phyloP scores from a whole-genome alignment of 53 echinoderm and acorn worm species.

The Stichopus horrens region DNA sequence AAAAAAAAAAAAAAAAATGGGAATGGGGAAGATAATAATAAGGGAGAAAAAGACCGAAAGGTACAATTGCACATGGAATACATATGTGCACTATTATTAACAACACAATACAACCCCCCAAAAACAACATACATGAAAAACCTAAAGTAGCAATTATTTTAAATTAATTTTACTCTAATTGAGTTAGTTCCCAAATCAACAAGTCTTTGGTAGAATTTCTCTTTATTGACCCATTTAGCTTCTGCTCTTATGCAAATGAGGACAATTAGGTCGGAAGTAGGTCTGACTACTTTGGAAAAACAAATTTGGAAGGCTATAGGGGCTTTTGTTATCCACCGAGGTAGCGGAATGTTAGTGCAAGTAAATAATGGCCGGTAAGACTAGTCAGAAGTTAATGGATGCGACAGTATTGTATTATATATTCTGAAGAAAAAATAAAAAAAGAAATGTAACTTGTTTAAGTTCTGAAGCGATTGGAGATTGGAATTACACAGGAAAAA shows the following conservation, averaged over 20 bases:
- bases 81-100: background rate
- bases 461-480: background rate
- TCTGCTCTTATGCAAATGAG: background rate
- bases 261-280: slow-evolving; percentile 4
- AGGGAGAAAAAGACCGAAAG: too few species aligned
- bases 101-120: background rate
- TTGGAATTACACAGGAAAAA: background rate
- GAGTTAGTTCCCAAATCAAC: slow-evolving; percentile 16
- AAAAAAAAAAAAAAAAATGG: too few species aligned
- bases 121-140: background rate
- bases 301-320: background rate
- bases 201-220: slow-evolving; percentile 9
- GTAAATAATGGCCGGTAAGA: background rate
- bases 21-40: too few species aligned
- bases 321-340: background rate
- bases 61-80: background rate
- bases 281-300: background rate
- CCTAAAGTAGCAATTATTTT: slow-evolving; percentile 29
- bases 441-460: background rate
- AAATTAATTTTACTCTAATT: slow-evolving; percentile 1
- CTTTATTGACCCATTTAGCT: slow-evolving; percentile 23
- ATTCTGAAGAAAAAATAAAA: background rate
- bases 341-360: background rate
- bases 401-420: slow-evolving; percentile 7
- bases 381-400: background rate